phyloP scores from a whole-genome alignment of 2,797 vertebrate genomes.

The Botia kubotai region DNA sequence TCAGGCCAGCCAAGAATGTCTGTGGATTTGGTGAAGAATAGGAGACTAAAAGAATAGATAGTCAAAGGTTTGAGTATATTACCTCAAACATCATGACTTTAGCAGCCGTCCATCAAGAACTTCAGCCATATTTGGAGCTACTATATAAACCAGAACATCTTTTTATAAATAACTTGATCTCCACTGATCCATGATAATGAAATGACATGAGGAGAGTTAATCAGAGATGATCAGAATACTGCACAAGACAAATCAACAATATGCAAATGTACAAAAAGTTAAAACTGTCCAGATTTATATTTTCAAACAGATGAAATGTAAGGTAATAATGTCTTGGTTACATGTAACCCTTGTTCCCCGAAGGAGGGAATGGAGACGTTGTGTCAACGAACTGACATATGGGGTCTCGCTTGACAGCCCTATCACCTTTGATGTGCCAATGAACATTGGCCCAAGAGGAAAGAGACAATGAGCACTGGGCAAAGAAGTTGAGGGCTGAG shows the following conservation, averaged over 20 bases:
- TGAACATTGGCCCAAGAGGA: no score
- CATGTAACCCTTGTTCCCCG: no score
- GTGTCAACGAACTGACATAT: no score
- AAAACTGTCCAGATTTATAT: not conserved
- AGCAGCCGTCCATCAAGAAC: no score
- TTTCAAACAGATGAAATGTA: not conserved
- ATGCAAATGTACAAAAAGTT: conserved; percentile 2
- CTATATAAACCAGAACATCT: not conserved
- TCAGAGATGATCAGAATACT: conserved; percentile 6
- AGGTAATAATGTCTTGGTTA: not conserved
- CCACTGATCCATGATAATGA: conserved; percentile 5
- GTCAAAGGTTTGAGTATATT: no score
- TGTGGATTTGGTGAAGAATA: conserved; percentile 47
- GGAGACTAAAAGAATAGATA: conserved; percentile 42
- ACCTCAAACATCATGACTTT: no score
- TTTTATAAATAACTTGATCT: not conserved
- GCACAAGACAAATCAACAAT: not conserved
- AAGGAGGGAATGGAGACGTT: no score
- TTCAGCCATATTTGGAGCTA: not conserved
- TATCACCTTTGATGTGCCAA: no score
- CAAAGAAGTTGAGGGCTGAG: no score
- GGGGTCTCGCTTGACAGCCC: no score
- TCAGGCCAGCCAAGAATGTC: conserved; percentile 50
- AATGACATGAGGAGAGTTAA: conserved; percentile 11
- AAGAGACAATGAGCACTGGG: no score